Evolutionary conservation across 2,113 vertebrate species (phyloP), one percentile per base, ranked within the genome.

Genomic region (Cairina moschata): DNA sequence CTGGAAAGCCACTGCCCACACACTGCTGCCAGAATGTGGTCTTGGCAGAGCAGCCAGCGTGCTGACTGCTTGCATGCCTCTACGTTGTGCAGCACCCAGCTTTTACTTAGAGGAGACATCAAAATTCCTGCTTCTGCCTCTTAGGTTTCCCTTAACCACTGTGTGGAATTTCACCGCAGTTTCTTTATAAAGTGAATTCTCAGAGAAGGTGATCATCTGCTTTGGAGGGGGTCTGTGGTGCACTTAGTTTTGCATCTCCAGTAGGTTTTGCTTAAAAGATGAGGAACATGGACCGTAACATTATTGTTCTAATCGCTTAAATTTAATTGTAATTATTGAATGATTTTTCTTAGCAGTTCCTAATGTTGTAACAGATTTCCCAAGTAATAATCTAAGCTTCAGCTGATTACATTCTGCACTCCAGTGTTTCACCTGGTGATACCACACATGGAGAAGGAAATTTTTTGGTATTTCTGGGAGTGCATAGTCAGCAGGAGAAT

Each of bases 81-180:
- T 28, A 1, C n/a, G n/a, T 31, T 36, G 59, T 44, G 63, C 74
- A 44, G 1, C n/a, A 7, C 0, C 0, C 1, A 20, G 9, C 44
- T 44, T 44, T 44, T 44, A 17, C 44, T 44, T 44, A 44, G 44
- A 44, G 44, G 7, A 44, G 44, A 44, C 44, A 44, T 44, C 44
- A 44, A 44, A 44, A 44, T 44, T 44, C 7, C 44, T 44, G 44
- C 44, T 17, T 44, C 44, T 44, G 44, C 44, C 44, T 44, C 44
- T 44, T 44, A 44, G 44, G 44, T 44, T 44, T 44, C 44, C 44
- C 44, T 44, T 44, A 44, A 44, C 17, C 44, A 44, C 44, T 44
- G 44, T 44, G 44, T 44, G 44, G 44, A 44, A 17, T 44, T 44
- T 44, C 44, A 17, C 44, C 44, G 8, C 18, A 44, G 44, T 40